These are phyloP conservation scores for Aphrophora alni DNA, from an alignment of 2,888 invertebrate species.

Conservation along the genomic window DNA sequence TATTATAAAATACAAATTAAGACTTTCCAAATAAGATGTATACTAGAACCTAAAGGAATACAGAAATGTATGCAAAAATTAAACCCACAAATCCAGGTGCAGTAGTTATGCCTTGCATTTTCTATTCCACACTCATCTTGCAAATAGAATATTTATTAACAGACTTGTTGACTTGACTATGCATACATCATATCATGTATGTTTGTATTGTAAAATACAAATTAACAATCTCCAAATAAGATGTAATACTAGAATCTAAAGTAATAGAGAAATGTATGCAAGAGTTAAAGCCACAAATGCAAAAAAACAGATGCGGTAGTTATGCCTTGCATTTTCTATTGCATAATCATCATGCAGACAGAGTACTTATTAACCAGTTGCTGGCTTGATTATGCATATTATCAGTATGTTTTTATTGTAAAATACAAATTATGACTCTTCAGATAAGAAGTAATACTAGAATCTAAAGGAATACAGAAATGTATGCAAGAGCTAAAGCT, in stretches of 20 bases:
- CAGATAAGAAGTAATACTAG: too few species aligned
- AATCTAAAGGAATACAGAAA: too few species aligned
- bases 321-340: constrained; percentile 24
- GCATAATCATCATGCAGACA: neutral
- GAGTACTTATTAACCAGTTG: neutral
- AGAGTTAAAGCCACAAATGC: constrained; percentile 24
- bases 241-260: too few species aligned
- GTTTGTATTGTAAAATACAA: too few species aligned
- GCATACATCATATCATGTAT: too few species aligned
- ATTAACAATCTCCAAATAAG: too few species aligned
- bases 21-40: too few species aligned
- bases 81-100: constrained; percentile 19
- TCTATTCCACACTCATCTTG: too few species aligned
- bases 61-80: constrained; percentile 25
- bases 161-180: neutral
- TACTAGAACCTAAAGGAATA: too few species aligned
- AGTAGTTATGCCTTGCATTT: constrained; percentile 30
- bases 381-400: neutral
- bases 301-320: constrained; percentile 12
- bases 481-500: constrained; percentile 25
- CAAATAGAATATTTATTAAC: neutral
- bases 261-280: neutral
- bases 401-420: too few species aligned
- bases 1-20: too few species aligned
- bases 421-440: too few species aligned